Evolutionary conservation across 2,888 invertebrate genomes (phyloP).

Genomic region (Pegoplata infirma): DNA sequence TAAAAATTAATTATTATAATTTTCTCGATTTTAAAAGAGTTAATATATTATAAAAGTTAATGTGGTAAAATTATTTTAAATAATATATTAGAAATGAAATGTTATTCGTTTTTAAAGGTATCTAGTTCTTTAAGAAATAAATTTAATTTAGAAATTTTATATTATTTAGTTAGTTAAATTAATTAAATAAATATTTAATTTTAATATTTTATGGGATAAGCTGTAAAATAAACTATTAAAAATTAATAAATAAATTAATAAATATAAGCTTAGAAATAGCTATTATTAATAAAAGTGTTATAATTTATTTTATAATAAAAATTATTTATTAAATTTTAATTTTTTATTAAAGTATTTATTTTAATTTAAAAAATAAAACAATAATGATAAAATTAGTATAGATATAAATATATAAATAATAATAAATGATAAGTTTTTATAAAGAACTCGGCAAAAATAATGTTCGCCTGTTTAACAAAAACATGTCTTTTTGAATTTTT

Average conservation of each 20-base stretch:
- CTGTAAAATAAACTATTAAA: constrained; percentile 81
- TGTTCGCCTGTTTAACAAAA: constrained; percentile 88
- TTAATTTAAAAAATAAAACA: constrained; percentile 77
- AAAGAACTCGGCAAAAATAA: constrained; percentile 83
- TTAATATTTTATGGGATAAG: constrained; percentile 81
- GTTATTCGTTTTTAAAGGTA: constrained; percentile 84
- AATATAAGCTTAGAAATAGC: constrained; percentile 81
- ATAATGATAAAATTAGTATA: constrained; percentile 83
- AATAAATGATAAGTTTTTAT: constrained; percentile 77
- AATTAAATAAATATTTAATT: constrained; percentile 75
- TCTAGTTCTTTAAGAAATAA: constrained; percentile 84
- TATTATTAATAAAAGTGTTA: constrained; percentile 79
- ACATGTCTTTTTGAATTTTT: constrained; percentile 83
- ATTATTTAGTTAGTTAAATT: constrained; percentile 70
- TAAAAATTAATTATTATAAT: constrained; percentile 75
- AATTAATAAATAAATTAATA: constrained; percentile 75
- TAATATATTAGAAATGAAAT: constrained; percentile 82
- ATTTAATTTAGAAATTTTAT: constrained; percentile 78
- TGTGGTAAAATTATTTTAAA: constrained; percentile 82
- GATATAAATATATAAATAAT: constrained; percentile 57
- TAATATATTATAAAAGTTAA: constrained; percentile 81
- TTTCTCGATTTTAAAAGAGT: constrained; percentile 83
- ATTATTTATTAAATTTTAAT: constrained; percentile 78
- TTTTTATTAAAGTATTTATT: constrained; percentile 77
- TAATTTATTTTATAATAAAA: constrained; percentile 79